Percentiles rank a stretch among this genome's conserved stretches.
phyloP scores from a whole-genome alignment of 2,797 vertebrate genomes.

The Galago senegalensis region DNA sequence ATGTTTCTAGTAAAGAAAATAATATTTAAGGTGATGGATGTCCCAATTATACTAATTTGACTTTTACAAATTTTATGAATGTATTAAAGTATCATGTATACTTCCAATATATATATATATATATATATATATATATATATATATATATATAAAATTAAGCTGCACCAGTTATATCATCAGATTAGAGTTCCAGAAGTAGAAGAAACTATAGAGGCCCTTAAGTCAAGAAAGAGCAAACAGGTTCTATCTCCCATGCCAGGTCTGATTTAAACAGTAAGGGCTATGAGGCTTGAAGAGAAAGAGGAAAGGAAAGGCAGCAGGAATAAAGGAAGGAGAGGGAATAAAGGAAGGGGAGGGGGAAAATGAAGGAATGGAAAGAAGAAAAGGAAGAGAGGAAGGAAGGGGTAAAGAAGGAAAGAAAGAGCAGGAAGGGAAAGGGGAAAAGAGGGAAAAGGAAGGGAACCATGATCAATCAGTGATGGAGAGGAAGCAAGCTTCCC shows the following conservation, averaged over 20 bases:
- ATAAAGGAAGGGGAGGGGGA: too few relatives aligned
- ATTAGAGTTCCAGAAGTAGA: neutral
- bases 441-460: neutral
- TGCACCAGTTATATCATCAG: neutral
- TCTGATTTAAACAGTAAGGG: neutral
- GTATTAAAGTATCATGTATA: neutral
- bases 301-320: too few relatives aligned
- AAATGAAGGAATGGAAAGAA: too few relatives aligned
- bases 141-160: neutral
- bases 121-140: neutral
- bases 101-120: neutral
- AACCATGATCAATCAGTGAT: neutral
- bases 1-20: neutral
- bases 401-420: neutral
- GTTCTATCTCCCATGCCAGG: neutral
- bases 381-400: neutral
- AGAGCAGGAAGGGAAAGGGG: too few relatives aligned
- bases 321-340: neutral
- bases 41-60: neutral
- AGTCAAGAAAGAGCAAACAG: neutral
- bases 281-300: neutral
- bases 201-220: neutral
- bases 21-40: neutral
- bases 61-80: neutral
- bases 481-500: neutral